Conservation (phyloP, 2,113 vertebrate species). For the Ardeotis arabs region DNA sequence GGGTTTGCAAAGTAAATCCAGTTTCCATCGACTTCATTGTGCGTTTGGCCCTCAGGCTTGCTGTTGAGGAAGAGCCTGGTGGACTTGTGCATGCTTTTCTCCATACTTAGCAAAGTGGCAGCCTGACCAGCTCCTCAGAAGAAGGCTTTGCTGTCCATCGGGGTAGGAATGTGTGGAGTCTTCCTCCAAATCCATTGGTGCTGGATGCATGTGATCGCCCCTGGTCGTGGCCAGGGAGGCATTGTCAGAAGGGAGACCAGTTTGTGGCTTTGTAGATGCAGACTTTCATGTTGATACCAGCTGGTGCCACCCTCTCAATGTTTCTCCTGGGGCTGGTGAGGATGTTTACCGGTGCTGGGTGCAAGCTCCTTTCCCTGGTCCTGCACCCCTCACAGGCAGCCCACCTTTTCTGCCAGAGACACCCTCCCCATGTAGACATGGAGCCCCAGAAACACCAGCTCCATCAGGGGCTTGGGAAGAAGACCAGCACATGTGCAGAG, state of each 20-base stretch:
- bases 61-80: background rate
- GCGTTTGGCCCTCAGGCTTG: background rate
- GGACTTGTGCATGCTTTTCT: background rate
- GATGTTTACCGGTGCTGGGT: background rate
- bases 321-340: background rate
- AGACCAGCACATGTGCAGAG: background rate
- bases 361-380: background rate
- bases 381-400: background rate
- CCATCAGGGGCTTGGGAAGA: background rate
- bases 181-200: accelerated
- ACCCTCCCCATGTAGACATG: accelerated
- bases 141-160: background rate
- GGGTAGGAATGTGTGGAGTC: background rate
- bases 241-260: background rate
- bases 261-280: background rate
- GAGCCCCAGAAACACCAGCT: background rate
- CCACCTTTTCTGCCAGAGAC: background rate
- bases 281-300: background rate
- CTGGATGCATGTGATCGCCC: accelerated
- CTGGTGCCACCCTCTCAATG: accelerated
- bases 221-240: too few species aligned
- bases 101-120: background rate
- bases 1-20: background rate
- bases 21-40: background rate
- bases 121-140: background rate